Percentiles rank a stretch among this genome's conserved stretches.
phyloP scores from a whole-genome alignment of 2,797 vertebrate genomes.

The Silurus aristotelis region DNA sequence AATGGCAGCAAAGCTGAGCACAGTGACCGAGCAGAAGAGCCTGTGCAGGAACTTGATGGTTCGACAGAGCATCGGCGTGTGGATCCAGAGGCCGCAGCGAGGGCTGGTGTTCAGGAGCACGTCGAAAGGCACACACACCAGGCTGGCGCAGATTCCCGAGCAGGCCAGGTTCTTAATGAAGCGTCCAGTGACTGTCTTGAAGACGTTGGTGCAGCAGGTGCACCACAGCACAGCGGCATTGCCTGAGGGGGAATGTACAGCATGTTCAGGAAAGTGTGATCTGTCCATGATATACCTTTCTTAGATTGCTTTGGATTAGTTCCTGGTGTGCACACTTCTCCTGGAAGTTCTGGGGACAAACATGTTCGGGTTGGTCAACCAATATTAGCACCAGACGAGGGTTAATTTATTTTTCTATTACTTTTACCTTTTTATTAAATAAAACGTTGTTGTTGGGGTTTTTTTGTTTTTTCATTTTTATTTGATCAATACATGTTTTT shows the following conservation, averaged over 20 bases:
- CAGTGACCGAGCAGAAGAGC: constrained; percentile 93
- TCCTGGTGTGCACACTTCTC: background rate
- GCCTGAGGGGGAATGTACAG: constrained; percentile 70
- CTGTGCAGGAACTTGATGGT: constrained; percentile 93
- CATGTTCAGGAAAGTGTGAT: background rate
- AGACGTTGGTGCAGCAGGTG: constrained; percentile 89
- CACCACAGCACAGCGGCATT: constrained; percentile 93
- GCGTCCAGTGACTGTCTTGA: constrained; percentile 92
- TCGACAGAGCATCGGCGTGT: constrained; percentile 88
- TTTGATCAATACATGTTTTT: too few species aligned
- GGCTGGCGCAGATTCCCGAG: constrained; percentile 90
- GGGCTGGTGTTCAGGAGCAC: constrained; percentile 87
- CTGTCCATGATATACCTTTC: background rate
- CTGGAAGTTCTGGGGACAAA: background rate
- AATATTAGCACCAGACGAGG: too few species aligned
- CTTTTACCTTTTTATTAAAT: too few species aligned
- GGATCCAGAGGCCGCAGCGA: constrained; percentile 94
- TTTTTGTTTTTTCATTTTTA: too few species aligned
- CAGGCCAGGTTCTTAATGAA: constrained; percentile 96
- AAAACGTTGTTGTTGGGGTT: too few species aligned
- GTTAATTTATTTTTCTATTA: too few species aligned
- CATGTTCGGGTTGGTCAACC: too few species aligned
- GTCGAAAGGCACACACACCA: constrained; percentile 94
- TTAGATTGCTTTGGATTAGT: background rate
- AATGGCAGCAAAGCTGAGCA: constrained; percentile 94